Evolutionary conservation across 2,888 invertebrate species (phyloP).

Genomic region (Elaeidobius kamerunicus): DNA sequence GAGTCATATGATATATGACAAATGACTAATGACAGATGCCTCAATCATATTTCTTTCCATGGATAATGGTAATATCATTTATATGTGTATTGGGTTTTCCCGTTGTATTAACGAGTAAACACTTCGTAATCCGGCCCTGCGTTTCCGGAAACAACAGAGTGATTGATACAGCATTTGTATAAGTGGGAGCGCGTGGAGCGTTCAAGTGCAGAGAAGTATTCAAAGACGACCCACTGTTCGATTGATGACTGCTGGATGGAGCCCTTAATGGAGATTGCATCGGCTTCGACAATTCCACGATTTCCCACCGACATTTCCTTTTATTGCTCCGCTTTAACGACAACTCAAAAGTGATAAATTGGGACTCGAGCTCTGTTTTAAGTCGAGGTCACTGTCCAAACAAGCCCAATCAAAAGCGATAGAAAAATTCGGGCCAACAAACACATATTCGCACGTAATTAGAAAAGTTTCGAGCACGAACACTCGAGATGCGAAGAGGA

Average conservation of each 20-base stretch:
- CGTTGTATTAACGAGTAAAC: no score
- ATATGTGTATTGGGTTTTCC: no score
- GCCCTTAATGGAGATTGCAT: slow-evolving; percentile 3
- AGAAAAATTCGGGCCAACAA: slow-evolving; percentile 18
- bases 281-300: background rate
- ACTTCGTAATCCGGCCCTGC: slow-evolving; percentile 9
- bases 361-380: no score
- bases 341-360: no score
- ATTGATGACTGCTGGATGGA: slow-evolving; percentile 17
- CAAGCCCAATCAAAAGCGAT: slow-evolving; percentile 16
- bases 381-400: slow-evolving; percentile 7
- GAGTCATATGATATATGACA: no score
- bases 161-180: slow-evolving; percentile 22
- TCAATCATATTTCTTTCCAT: no score
- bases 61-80: no score
- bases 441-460: slow-evolving; percentile 15
- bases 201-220: slow-evolving; percentile 11
- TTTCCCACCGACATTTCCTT: background rate
- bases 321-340: slow-evolving; percentile 5
- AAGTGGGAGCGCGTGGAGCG: slow-evolving; percentile 8
- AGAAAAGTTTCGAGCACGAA: slow-evolving; percentile 9
- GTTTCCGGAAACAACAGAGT: slow-evolving; percentile 8
- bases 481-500: slow-evolving; percentile 7
- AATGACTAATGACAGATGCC: no score
- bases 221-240: slow-evolving; percentile 16